These are phyloP conservation scores for Melozone crissalis DNA, from an alignment of 2,113 vertebrate genomes.

Conservation along the genomic window DNA sequence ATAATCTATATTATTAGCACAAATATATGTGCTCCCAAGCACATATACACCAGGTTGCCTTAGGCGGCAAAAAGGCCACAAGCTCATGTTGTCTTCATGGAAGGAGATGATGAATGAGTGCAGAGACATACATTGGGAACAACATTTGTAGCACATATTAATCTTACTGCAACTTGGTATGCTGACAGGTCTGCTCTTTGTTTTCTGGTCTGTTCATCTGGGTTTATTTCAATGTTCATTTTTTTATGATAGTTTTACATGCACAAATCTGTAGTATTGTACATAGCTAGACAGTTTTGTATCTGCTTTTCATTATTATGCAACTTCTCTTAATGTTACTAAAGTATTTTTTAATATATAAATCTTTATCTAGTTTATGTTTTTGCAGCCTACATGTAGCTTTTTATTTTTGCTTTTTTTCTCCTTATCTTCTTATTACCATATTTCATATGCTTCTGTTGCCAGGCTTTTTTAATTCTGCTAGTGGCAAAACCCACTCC, in stretches of 20 bases:
- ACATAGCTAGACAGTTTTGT: background rate
- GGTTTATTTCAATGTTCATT: slow-evolving; percentile 18
- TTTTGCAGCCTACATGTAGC: background rate
- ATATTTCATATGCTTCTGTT: background rate
- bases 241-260: slow-evolving; percentile 20
- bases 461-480: background rate
- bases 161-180: slow-evolving; percentile 47
- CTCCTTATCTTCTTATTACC: background rate
- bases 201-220: slow-evolving; percentile 42
- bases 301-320: slow-evolving; percentile 24
- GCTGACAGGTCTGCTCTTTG: slow-evolving; percentile 50
- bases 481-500: background rate
- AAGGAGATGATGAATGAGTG: slow-evolving; percentile 51
- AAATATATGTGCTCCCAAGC: background rate
- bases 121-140: slow-evolving; percentile 30
- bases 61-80: slow-evolving; percentile 7
- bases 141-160: slow-evolving; percentile 42
- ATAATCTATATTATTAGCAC: slow-evolving; percentile 2
- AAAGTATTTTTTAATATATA: slow-evolving; percentile 11
- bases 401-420: background rate
- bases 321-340: background rate
- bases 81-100: background rate
- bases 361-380: background rate
- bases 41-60: background rate
- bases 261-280: background rate